Evolutionary conservation across 2,113 vertebrate genomes (phyloP), one percentile per base, ranked within the genome.

Genomic region (Isichthys henryi): DNA sequence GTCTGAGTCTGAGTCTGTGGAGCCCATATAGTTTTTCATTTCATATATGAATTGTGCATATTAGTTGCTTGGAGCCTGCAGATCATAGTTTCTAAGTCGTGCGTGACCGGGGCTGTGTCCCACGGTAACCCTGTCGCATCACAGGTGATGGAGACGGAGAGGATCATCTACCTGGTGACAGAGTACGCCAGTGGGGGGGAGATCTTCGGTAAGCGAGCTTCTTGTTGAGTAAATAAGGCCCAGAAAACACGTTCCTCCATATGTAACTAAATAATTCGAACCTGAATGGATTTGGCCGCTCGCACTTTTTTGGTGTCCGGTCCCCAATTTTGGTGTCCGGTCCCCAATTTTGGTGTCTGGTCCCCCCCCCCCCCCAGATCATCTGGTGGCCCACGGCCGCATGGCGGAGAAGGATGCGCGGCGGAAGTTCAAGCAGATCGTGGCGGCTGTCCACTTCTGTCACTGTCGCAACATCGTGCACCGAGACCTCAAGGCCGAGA

Each of bases 161-260:
- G 98, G 93, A 98, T 99, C 97, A 99, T 99, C 95, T 99, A 99
- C 94, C 95, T 99, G 90, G 98, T 99, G 92, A 99, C 98, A 1
- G 98, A 99, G 92, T 99, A 98, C 19, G 98, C 98, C n/a, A 99
- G 98, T 0, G 98, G 98, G 93, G 98, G 98, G 91, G 98, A 99
- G 90, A 99, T 99, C 94, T 99, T 99, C 91, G 98, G 98, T 99
- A 94, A 98, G 98, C 94, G 90, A 90, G 88, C 87, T 11, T 84
- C 80, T 91, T 70, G 88, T 80, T 53, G 83, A 56, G 85, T 39
- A 15, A 15, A 74, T 74, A n/a, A 35, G 27, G 9, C n/a, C 1
- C 27, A 13, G 66, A 35, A 15, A 31, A 31, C n/a, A 5, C 1
- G 1, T 74, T 35, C n/a, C 66, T 74, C 23, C 46, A 15, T 45